Conservation (phyloP, 2,113 vertebrate genomes). For the Chloropsis cyanopogon region DNA sequence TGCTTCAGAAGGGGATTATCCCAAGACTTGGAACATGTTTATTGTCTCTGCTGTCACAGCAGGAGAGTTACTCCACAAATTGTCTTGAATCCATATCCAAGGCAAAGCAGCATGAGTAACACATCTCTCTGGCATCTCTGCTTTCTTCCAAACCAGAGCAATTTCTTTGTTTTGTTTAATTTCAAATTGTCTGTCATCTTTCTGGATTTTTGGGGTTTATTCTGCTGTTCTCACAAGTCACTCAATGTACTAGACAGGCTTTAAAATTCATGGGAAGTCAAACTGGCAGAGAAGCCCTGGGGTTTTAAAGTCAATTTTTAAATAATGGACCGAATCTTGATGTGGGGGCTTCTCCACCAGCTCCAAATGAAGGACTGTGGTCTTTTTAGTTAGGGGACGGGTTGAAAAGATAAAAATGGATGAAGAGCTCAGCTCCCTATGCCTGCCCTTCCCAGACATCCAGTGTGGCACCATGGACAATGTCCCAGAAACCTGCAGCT, state of each 20-base stretch:
- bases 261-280: background rate
- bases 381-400: background rate
- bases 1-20: background rate
- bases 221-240: background rate
- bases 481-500: background rate
- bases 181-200: slow-evolving; percentile 13
- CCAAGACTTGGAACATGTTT: background rate
- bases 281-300: background rate
- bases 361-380: background rate
- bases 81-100: slow-evolving; percentile 2
- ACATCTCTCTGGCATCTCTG: background rate
- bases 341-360: background rate
- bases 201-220: background rate
- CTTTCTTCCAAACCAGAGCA: background rate
- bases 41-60: background rate
- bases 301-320: background rate
- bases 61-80: background rate
- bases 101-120: background rate
- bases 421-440: background rate
- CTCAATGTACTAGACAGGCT: background rate
- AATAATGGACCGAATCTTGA: background rate
- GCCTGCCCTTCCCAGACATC: background rate
- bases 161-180: slow-evolving; percentile 15
- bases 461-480: background rate
- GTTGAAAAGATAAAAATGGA: background rate